Evolutionary conservation across 92 coral and sea anemone species (phyloP), one percentile per base, ranked within the genome.

Genomic region (Meandrina meandrites): DNA sequence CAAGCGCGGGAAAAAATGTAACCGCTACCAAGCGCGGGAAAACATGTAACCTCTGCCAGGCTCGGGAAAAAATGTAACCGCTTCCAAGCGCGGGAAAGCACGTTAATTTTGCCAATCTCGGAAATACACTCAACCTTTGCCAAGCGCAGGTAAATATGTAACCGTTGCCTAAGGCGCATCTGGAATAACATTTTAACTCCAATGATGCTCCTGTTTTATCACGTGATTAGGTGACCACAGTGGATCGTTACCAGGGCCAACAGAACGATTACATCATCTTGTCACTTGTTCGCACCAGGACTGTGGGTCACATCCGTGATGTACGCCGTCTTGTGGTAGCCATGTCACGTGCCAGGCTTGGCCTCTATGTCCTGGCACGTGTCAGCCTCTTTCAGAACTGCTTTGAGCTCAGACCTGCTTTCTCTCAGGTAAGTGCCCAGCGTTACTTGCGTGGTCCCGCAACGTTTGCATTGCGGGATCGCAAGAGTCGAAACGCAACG

Each of bases 331-430:
- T 97, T 81, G 96, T 97, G 47, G 99, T 97, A 16, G 99, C 99
- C 68, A 97, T 97, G 99, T 97, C 99, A 87, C 99, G 99, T 91
- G 99, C 99, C 7, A 92, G 99, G 54, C 96, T 97, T n/a, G 99
- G 99, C 54, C 87, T 97, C 56, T 97, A 97, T 88, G 93, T 97
- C 60, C 78, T 97, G 76, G 99, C 99, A 54, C 99, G 98, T 71
- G 98, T 92, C 48, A 93, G 87, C 78, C 90, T 97, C 75, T 97
- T 97, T 87, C 92, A 91, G 76, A 97, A 97, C 93, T 97, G 99
- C 90, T 95, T 97, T 79, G 99, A 97, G 81, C 92, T 97, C 68
- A 97, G 98, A 50, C 99, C 99, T 16, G 97, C 99, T 16, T 97
- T 97, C 78, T 93, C 93, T 53, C 99, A 93, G 95, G 99, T 97